These are phyloP conservation scores for Triplophysa yarkandensis DNA, from an alignment of 2,797 vertebrate species.

Conservation along the genomic window DNA sequence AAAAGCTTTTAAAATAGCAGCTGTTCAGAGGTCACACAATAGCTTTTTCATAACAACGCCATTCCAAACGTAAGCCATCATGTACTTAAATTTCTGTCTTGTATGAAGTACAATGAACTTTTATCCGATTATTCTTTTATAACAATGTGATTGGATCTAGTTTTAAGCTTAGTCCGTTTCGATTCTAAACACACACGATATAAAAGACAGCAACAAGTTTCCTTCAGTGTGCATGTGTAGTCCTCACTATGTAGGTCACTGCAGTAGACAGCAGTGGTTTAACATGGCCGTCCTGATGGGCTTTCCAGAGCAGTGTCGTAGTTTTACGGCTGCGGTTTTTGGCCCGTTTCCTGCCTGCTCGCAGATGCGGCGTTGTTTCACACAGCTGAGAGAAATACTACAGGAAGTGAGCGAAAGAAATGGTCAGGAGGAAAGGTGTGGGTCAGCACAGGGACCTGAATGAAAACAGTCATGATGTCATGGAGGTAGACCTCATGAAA, in stretches of 20 bases:
- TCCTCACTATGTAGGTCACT: conserved; percentile 58
- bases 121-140: neutral
- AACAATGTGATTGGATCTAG: neutral
- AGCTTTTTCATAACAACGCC: neutral
- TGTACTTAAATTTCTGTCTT: neutral
- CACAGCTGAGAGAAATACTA: conserved; percentile 53
- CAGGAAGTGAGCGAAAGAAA: conserved; percentile 48
- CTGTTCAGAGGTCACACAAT: too few relatives aligned
- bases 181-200: conserved; percentile 1
- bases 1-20: too few relatives aligned
- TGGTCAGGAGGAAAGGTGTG: conserved; percentile 40
- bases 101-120: neutral
- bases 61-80: neutral
- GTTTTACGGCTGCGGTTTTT: conserved; percentile 79
- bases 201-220: conserved; percentile 38
- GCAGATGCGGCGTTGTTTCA: conserved; percentile 39
- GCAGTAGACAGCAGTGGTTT: conserved; percentile 58
- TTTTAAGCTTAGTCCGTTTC: neutral
- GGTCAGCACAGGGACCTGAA: conserved; percentile 45
- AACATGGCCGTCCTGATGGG: conserved; percentile 67
- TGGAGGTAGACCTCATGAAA: conserved; percentile 30
- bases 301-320: conserved; percentile 76
- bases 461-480: conserved; percentile 56
- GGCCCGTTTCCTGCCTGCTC: conserved; percentile 67
- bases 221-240: conserved; percentile 31